Evolutionary conservation across 2,888 invertebrate species (phyloP).

Genomic region (Ochlodes sylvanus): DNA sequence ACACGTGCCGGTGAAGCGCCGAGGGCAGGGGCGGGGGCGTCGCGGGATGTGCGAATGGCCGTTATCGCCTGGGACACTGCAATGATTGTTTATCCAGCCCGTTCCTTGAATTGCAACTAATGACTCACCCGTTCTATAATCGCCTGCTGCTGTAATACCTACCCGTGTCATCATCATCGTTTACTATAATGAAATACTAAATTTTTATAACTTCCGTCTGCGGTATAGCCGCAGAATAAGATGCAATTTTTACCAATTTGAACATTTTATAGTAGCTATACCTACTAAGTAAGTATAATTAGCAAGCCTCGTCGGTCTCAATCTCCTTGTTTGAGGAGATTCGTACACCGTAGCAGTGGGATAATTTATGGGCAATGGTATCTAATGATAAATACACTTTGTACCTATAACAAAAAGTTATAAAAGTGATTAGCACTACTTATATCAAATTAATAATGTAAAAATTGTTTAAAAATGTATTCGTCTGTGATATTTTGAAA

Average conservation of each 20-base stretch:
- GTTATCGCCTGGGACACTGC: constrained; percentile 81
- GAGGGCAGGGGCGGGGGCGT: constrained; percentile 50
- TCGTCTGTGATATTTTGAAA: too few relatives aligned
- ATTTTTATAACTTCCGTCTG: constrained; percentile 27
- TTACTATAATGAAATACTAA: constrained; percentile 13
- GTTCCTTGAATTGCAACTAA: constrained; percentile 83
- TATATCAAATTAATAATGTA: too few relatives aligned
- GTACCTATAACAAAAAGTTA: too few relatives aligned
- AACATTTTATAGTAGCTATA: too few relatives aligned
- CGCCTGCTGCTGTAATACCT: constrained; percentile 54
- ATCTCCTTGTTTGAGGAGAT: too few relatives aligned
- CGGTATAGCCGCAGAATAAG: background rate
- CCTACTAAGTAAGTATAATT: too few relatives aligned
- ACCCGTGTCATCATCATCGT: constrained; percentile 44
- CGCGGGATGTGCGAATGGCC: constrained; percentile 81
- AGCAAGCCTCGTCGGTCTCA: too few relatives aligned
- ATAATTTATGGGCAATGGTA: too few relatives aligned
- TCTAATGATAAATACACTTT: too few relatives aligned
- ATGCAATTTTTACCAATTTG: background rate
- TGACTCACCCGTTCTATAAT: constrained; percentile 77
- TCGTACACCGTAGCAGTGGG: too few relatives aligned
- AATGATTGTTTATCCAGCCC: constrained; percentile 83
- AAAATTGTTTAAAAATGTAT: too few relatives aligned
- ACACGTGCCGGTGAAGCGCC: constrained; percentile 40
- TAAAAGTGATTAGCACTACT: too few relatives aligned